Conservation (phyloP, 2,888 invertebrate species). For the Pseudococcus viburni region DNA sequence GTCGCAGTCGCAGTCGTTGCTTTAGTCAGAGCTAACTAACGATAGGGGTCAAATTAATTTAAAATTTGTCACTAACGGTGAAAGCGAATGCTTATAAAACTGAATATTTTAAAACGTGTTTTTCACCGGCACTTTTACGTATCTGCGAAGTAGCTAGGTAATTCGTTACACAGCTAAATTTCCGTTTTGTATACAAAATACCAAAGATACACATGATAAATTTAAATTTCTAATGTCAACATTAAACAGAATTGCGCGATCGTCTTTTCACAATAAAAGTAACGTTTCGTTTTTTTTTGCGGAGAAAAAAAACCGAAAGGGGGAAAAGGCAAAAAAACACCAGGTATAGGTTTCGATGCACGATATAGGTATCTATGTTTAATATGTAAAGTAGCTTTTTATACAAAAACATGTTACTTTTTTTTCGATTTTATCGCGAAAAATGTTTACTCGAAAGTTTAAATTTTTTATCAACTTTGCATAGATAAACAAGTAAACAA, state of each 20-base stretch:
- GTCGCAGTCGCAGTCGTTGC: not conserved
- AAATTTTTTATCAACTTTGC: slow-evolving; percentile 45
- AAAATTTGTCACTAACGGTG: slow-evolving; percentile 20
- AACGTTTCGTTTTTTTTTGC: slow-evolving; percentile 7
- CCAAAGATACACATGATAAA: not conserved
- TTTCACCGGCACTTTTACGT: no score
- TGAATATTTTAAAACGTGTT: slow-evolving; percentile 11
- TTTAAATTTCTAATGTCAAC: slow-evolving; percentile 25
- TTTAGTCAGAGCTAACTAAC: not conserved
- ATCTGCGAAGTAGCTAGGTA: not conserved
- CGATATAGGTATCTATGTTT: not conserved
- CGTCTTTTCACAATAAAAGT: slow-evolving; percentile 3
- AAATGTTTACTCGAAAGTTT: not conserved
- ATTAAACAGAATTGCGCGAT: slow-evolving; percentile 16
- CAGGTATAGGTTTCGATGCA: not conserved
- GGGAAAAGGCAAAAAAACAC: not conserved
- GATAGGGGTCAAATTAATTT: slow-evolving; percentile 34
- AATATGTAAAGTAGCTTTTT: slow-evolving; percentile 23
- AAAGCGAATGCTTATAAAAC: not conserved
- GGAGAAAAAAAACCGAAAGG: not conserved
- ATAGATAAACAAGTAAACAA: slow-evolving; percentile 14
- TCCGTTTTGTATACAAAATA: not conserved
- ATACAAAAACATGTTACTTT: not conserved
- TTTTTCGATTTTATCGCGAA: not conserved
- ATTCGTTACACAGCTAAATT: not conserved